Base-by-base conservation (phyloP, 2,797 vertebrate genomes). In the Acanthopagrus latus region DNA sequence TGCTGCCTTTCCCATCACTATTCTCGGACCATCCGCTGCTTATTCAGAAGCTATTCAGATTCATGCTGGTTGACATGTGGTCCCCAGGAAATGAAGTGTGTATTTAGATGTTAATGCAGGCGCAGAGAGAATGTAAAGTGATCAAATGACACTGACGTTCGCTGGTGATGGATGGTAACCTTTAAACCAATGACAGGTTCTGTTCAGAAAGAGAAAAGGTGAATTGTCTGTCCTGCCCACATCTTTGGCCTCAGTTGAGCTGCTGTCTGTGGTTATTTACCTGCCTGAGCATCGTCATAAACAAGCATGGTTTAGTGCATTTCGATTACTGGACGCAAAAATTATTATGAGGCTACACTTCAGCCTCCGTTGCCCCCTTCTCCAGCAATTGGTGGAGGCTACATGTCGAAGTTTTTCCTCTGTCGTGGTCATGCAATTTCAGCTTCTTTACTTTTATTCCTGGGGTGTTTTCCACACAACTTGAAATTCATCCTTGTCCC, bases 121-220 rank as follows among this genome's bases (percentile, higher is more conserved):
- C 44, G 3, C 65, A 50, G 64, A 41, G 59, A 27, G 86, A 90
- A 88, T 87, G 56, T 71, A 65, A 83, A 86, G 52, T 2, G 38
- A 50, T 46, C 2, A 50, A 48, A 67, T 77, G 67, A 62, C 56
- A 43, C 58, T 23, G 63, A 55, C 63, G 67, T 78, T 73, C 55
- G 63, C 57, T 20, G 64, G 69, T 89, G 86, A 89, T 83, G 66
- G 78, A 84, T 85, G 84, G 64, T 78, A 72, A 86, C 85, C 83
- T 91, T 87, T 80, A 63, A 41, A 72, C 52, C 47, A 21, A n/a
- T 79, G 86, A 81, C 65, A 33, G 70, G 27, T 55, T 76, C 4
- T 77, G 18, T 80, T 77, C 29, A 20, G 43, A 66, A 11, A 62
- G 62, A 63, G 59, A 54, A 64, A 71, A 85, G 47, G 47, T 43